Base-by-base conservation (phyloP, 2,113 vertebrate genomes). In the Oreochromis niloticus region DNA sequence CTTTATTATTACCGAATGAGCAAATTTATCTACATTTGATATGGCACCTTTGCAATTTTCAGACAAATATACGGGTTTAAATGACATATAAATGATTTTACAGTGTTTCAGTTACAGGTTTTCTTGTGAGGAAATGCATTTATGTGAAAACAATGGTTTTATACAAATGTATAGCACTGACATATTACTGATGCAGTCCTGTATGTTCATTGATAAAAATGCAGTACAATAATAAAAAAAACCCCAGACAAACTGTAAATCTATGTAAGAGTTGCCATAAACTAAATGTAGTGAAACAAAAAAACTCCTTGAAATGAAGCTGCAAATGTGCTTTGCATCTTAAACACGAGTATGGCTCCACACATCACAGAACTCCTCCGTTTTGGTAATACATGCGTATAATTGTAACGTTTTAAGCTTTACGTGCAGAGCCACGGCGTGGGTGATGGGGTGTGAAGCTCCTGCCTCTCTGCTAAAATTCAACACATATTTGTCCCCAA, bases 391-490 rank as follows among this genome's bases (percentile, higher is more conserved):
- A 5, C 41, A 19, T 48, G 41, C 24, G 4, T 48, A 30, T 78
- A 50, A 78, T 50, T 78, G 71, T 78, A 9, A 7, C 12, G 2
- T 46, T 57, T 30, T 22, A 14, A 34, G 22, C 52, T 22, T 75
- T 14, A 56, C 10, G 17, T 24, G 19, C 43, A 36, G 48, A 59
- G 46, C 13, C 7, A 82, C 17, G 12, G 2, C 56, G 1, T 13
- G 27, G 30, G 17, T 63, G 80, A 75, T 16, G 22, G 46, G 19
- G 27, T 6, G 61, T n/a, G 56, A 80, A 61, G 55, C 73, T 39
- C n/a, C 43, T 36, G 81, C 16, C 11, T 57, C 43, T 85, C 43
- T 14, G 80, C 80, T 80, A 24, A 92, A 91, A 89, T 86, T 80
- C 78, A 54, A 17, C 59, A 80, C 81, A 81, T 71, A 82, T 83